These are phyloP conservation scores for Taenaris catops DNA, from an alignment of 2,888 invertebrate genomes.

Conservation along the genomic window DNA sequence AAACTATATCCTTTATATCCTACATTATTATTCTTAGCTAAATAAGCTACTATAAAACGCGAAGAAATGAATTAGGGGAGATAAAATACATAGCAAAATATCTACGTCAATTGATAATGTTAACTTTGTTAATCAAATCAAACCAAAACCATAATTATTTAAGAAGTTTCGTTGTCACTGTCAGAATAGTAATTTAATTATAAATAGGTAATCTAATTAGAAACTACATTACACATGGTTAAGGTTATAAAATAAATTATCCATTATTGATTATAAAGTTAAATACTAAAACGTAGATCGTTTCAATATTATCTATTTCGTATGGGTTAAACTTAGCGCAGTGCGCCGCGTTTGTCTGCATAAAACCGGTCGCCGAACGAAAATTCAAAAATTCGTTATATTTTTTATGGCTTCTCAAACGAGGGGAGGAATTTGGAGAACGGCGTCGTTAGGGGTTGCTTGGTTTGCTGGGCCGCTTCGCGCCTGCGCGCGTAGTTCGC, in stretches of 20 bases:
- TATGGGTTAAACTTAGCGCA: conserved; percentile 17
- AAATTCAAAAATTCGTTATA: conserved; percentile 74
- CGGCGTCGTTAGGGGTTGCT: conserved; percentile 71
- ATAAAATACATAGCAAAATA: no score
- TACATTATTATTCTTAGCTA: no score
- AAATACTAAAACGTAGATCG: conserved; percentile 14
- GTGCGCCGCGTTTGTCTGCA: conserved; percentile 30
- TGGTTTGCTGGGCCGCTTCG: conserved; percentile 57
- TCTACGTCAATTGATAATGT: no score
- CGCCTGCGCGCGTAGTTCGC: conserved; percentile 79
- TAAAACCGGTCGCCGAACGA: conserved; percentile 66
- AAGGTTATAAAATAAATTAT: conserved; percentile 16
- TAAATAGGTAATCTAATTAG: no score
- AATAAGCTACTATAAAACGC: no score
- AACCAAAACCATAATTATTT: no score
- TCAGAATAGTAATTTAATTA: no score
- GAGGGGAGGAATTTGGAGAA: conserved; percentile 67
- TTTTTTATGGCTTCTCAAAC: conserved; percentile 71
- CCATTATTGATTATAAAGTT: conserved; percentile 8
- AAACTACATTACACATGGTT: no score
- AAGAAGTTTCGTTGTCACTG: no score
- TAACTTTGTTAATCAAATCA: no score
- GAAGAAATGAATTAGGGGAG: no score
- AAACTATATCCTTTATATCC: no score
- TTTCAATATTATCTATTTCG: conserved; percentile 9